Percentiles rank a stretch among this genome's conserved stretches.
These are phyloP conservation scores for Tinea semifulvella DNA, from an alignment of 2,888 invertebrate species.

Conservation along the genomic window DNA sequence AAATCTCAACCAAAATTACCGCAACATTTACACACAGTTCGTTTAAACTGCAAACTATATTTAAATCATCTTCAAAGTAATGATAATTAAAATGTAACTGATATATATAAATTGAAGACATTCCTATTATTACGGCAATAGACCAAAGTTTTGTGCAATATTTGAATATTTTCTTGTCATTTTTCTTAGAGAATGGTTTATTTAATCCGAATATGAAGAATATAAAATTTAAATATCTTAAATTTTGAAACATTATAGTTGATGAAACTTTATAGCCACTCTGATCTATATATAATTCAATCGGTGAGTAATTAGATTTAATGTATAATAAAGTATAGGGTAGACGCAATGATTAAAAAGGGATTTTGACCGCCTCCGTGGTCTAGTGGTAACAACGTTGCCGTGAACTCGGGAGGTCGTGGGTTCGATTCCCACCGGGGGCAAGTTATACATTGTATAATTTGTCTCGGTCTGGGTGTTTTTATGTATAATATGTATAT, in stretches of 20 bases:
- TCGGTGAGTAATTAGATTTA: no score
- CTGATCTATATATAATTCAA: no score
- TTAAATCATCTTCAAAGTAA: slow-evolving; percentile 25
- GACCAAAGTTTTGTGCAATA: slow-evolving; percentile 25
- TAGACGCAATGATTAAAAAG: no score
- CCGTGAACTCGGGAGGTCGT: no score
- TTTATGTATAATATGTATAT: no score
- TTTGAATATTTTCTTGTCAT: not conserved
- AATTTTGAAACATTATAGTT: not conserved
- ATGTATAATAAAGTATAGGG: no score
- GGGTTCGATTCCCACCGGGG: no score
- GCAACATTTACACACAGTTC: slow-evolving; percentile 26
- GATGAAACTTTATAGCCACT: not conserved
- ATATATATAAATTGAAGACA: slow-evolving; percentile 19
- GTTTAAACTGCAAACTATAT: slow-evolving; percentile 26
- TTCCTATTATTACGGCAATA: slow-evolving; percentile 22
- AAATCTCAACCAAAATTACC: slow-evolving; percentile 24
- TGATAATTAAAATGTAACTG: slow-evolving; percentile 15
- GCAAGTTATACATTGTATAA: no score
- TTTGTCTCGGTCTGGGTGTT: no score
- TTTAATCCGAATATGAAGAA: slow-evolving; percentile 26
- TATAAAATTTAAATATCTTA: slow-evolving; percentile 24
- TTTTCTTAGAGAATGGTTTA: slow-evolving; percentile 25
- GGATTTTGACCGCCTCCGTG: no score
- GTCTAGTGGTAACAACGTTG: no score